A percentile compares a stretch with the other conserved stretches of the same genome.
phyloP scores from a whole-genome alignment of 2,113 vertebrate species.

The Panthera tigris region DNA sequence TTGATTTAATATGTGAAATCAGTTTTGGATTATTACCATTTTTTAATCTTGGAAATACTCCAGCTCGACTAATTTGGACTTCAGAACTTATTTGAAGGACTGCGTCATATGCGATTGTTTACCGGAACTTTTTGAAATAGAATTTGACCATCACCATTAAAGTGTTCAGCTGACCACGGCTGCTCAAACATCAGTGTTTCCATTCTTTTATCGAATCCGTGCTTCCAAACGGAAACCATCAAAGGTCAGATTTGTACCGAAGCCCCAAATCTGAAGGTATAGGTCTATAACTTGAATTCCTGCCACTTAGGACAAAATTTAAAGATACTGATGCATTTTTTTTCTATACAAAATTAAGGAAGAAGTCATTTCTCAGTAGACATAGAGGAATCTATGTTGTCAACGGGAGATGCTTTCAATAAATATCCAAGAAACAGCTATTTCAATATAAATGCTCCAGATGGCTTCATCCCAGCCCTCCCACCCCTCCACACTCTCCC shows the following conservation, averaged over 20 bases:
- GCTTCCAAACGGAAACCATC: not conserved
- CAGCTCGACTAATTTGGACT: conserved; percentile 6
- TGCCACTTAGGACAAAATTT: not conserved
- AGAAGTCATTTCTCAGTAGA: not conserved
- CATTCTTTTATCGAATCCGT: not conserved
- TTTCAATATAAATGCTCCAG: conserved; percentile 51
- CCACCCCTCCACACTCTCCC: not conserved
- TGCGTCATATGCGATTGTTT: not conserved
- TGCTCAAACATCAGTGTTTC: not conserved
- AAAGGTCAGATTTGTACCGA: not conserved
- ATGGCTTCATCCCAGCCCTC: conserved; percentile 20
- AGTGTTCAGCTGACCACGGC: not conserved
- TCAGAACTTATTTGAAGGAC: conserved; percentile 49
- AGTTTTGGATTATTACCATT: conserved; percentile 40
- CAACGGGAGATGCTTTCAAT: conserved; percentile 4
- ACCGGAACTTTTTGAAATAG: not conserved
- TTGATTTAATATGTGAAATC: conserved; percentile 65
- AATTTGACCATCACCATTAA: not conserved
- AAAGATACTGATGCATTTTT: not conserved
- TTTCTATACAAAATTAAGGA: not conserved
- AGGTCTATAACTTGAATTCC: not conserved
- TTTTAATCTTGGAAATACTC: conserved; percentile 55
- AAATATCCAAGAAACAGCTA: conserved; percentile 37
- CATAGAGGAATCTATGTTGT: not conserved
- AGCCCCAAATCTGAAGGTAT: not conserved